Evolutionary conservation across 2,113 vertebrate genomes (phyloP).

Genomic region (Chionomys nivalis): DNA sequence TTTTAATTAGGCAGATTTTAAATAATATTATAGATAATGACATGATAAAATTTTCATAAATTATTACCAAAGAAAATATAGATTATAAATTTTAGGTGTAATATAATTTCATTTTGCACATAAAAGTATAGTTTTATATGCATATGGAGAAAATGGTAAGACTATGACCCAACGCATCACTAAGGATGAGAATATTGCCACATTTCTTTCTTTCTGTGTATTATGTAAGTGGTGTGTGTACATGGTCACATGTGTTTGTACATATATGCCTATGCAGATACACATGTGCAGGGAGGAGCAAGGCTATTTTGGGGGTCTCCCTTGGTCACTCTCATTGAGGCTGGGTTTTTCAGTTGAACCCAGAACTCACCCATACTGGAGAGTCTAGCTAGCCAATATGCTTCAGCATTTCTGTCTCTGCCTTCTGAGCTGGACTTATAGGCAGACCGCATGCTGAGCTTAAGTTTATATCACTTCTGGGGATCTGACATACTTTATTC

Average conservation of each 20-base stretch:
- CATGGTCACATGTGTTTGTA: neutral
- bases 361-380: neutral
- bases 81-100: neutral
- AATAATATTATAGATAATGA: neutral
- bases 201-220: neutral
- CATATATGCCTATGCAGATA: neutral
- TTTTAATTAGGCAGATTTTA: slow-evolving; percentile 24
- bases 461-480: neutral
- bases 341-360: neutral
- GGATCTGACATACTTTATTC: neutral
- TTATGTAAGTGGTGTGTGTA: neutral
- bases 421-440: neutral
- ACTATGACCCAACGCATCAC: neutral
- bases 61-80: neutral
- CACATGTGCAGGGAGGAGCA: neutral
- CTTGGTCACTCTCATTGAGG: neutral
- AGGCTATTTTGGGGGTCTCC: neutral
- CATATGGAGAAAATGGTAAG: neutral
- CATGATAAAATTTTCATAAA: slow-evolving; percentile 34
- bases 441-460: neutral
- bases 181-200: neutral
- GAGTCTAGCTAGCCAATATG: neutral
- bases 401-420: neutral
- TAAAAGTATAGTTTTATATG: neutral
- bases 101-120: slow-evolving; percentile 11